A percentile compares a stretch with the other conserved stretches of the same genome.
Evolutionary conservation across 2,888 invertebrate species (phyloP).

Genomic region (Epirrhoe tristata): DNA sequence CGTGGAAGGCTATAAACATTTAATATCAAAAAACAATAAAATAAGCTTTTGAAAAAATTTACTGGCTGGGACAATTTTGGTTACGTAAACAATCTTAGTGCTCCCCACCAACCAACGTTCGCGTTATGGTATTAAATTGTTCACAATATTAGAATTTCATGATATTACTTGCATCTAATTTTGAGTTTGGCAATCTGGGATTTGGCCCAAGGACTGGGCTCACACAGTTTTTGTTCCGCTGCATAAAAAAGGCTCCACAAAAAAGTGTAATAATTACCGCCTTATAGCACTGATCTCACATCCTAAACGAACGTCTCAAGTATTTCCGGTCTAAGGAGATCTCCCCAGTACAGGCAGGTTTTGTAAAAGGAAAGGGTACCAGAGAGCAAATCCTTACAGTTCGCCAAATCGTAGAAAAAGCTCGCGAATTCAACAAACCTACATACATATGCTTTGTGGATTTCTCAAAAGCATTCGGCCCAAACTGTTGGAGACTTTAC

Average conservation of each 20-base stretch:
- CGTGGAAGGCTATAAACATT: no score
- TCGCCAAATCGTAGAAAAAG: slow-evolving; percentile 27
- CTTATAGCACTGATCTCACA: not conserved
- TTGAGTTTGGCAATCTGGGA: not conserved
- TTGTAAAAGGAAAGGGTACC: slow-evolving; percentile 38
- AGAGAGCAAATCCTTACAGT: slow-evolving; percentile 34
- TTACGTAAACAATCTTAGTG: no score
- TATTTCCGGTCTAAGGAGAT: not conserved
- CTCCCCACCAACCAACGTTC: no score
- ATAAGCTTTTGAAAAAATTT: no score
- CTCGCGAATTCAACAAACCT: slow-evolving; percentile 30
- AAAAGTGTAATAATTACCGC: not conserved
- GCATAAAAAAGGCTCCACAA: no score
- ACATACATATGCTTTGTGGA: slow-evolving; percentile 16
- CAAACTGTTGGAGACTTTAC: not conserved
- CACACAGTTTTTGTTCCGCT: not conserved
- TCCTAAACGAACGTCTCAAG: not conserved
- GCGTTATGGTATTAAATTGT: no score
- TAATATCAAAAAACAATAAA: no score
- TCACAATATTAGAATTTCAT: no score
- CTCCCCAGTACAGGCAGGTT: slow-evolving; percentile 23
- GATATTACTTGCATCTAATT: no score
- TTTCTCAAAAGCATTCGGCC: slow-evolving; percentile 28
- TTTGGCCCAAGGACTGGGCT: not conserved
- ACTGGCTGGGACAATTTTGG: no score